These are phyloP conservation scores for Castor canadensis DNA, from an alignment of 2,113 vertebrate genomes.

Conservation along the genomic window DNA sequence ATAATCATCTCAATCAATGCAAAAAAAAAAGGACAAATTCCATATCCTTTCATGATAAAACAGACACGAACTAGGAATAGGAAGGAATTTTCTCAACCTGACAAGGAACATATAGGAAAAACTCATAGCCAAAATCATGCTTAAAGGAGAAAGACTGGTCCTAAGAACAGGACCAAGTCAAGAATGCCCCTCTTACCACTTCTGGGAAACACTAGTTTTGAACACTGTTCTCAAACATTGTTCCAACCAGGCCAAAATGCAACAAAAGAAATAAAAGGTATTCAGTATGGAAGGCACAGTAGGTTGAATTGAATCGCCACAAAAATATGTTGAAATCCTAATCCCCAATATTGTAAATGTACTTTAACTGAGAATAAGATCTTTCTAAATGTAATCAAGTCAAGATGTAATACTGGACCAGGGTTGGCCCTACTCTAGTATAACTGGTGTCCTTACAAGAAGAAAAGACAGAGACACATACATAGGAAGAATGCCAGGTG, in stretches of 20 bases:
- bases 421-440: neutral
- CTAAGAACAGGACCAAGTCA: neutral
- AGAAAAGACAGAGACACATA: neutral
- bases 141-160: neutral
- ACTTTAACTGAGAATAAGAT: neutral
- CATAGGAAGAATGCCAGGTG: neutral
- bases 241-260: neutral
- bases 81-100: neutral
- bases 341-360: neutral
- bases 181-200: neutral
- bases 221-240: neutral
- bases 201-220: neutral
- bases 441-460: neutral
- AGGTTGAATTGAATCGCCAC: neutral
- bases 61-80: neutral
- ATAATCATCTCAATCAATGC: neutral
- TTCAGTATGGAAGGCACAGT: neutral
- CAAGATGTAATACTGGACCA: neutral
- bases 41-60: neutral
- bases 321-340: neutral
- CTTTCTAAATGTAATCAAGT: neutral
- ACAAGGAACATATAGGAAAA: neutral
- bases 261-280: conserved; percentile 28
- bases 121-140: neutral
- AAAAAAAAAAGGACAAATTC: conserved; percentile 3